Evolutionary conservation across 2,888 invertebrate genomes (phyloP).

Genomic region (Phalera bucephala): DNA sequence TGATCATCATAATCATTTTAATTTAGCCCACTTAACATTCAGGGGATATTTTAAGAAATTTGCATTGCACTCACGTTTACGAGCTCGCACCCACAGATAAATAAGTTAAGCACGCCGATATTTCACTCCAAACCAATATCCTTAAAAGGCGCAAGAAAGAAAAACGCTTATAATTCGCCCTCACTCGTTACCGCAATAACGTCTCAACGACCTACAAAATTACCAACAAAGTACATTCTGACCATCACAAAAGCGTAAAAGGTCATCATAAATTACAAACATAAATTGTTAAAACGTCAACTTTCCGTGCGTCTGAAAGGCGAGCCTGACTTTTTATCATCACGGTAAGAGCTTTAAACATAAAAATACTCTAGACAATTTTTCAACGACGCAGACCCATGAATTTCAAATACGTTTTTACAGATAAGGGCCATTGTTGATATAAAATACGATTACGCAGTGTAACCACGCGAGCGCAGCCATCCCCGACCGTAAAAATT

Average conservation of each 20-base stretch:
- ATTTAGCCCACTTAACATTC: conserved; percentile 59
- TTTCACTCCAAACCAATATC: conserved; percentile 72
- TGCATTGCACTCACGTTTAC: conserved; percentile 62
- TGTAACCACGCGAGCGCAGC: conserved; percentile 67
- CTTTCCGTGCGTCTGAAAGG: conserved; percentile 45
- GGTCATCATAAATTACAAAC: conserved; percentile 36
- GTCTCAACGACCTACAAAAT: conserved; percentile 5
- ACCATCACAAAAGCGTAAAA: conserved; percentile 34
- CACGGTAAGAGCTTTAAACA: conserved; percentile 59
- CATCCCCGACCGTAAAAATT: conserved; percentile 71
- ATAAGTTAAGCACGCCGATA: conserved; percentile 66
- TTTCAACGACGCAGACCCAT: conserved; percentile 69
- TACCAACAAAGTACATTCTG: conserved; percentile 11
- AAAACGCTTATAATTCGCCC: conserved; percentile 47
- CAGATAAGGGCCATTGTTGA: conserved; percentile 75
- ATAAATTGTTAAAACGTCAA: conserved; percentile 45
- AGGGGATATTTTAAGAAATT: conserved; percentile 45
- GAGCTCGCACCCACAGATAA: conserved; percentile 61
- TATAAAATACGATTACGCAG: conserved; percentile 78
- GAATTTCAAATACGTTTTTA: conserved; percentile 77
- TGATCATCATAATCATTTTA: conserved; percentile 39
- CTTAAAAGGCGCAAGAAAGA: conserved; percentile 55
- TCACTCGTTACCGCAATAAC: conserved; percentile 5
- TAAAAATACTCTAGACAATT: conserved; percentile 68
- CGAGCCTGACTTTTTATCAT: conserved; percentile 56